Evolutionary conservation across 2,113 vertebrate genomes (phyloP).

Genomic region (Chloropsis hardwickii): DNA sequence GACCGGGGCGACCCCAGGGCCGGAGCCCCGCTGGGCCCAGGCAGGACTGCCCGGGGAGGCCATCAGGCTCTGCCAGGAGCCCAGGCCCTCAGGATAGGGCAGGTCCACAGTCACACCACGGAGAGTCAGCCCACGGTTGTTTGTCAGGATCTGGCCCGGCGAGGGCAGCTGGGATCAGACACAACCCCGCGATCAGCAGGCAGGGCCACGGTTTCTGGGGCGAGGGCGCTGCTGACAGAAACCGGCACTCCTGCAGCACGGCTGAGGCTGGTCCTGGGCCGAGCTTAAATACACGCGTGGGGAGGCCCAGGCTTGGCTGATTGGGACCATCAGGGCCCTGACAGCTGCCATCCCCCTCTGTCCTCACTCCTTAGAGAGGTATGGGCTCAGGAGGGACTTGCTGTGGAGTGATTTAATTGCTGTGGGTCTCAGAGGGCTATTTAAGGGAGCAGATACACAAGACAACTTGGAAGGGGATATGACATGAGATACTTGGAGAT

Average conservation of each 20-base stretch:
- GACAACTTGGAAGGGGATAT: background rate
- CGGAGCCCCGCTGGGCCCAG: background rate
- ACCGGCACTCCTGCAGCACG: background rate
- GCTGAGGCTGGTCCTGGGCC: background rate
- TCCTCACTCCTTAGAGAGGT: background rate
- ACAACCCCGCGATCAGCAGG: background rate
- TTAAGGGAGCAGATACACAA: background rate
- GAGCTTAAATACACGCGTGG: background rate
- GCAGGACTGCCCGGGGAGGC: background rate
- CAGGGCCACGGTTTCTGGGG: rapidly evolving
- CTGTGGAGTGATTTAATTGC: background rate
- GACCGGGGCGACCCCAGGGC: too few relatives aligned
- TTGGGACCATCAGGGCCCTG: background rate
- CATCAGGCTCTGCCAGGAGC: background rate
- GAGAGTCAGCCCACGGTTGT: background rate
- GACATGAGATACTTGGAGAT: background rate
- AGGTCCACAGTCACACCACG: background rate
- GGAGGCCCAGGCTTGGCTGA: too few relatives aligned
- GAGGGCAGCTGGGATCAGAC: background rate
- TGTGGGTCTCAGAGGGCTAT: background rate
- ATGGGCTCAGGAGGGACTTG: background rate
- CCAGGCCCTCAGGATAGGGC: background rate
- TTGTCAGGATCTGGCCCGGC: background rate
- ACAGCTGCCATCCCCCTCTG: background rate
- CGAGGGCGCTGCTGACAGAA: background rate